These are phyloP conservation scores for Heliconius himera DNA, from an alignment of 1,140 invertebrate species.

Conservation along the genomic window DNA sequence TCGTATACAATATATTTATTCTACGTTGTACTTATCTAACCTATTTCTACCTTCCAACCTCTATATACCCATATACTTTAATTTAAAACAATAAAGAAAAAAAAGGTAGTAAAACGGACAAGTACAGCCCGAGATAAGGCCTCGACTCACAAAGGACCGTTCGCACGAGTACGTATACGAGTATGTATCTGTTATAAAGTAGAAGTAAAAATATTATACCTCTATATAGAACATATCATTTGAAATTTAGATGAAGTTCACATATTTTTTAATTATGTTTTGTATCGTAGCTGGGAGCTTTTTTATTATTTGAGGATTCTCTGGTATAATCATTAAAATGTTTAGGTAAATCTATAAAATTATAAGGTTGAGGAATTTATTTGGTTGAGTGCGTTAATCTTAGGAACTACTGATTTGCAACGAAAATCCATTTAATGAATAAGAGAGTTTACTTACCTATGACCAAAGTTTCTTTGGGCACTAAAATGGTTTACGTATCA, in stretches of 20 bases:
- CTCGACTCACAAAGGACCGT: not conserved
- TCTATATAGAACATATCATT: not conserved
- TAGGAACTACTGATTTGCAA: no score
- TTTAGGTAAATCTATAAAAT: no score
- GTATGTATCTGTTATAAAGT: not conserved
- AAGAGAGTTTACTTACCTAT: no score
- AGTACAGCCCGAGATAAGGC: not conserved
- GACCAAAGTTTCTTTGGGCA: no score
- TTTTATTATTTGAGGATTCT: not conserved
- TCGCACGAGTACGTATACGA: not conserved
- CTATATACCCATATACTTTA: not conserved
- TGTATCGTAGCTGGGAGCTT: not conserved
- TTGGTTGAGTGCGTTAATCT: no score
- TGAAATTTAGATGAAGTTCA: not conserved
- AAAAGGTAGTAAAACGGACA: not conserved
- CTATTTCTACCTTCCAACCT: not conserved
- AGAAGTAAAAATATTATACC: no score
- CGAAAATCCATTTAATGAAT: no score
- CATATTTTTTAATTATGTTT: not conserved
- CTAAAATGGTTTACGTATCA: no score
- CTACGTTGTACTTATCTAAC: not conserved
- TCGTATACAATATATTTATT: no score
- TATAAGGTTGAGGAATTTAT: no score
- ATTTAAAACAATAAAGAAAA: constrained; percentile 10
- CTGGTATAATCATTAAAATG: not conserved